Base-by-base conservation (phyloP, 2,113 vertebrate species). In the Anhinga rufa region DNA sequence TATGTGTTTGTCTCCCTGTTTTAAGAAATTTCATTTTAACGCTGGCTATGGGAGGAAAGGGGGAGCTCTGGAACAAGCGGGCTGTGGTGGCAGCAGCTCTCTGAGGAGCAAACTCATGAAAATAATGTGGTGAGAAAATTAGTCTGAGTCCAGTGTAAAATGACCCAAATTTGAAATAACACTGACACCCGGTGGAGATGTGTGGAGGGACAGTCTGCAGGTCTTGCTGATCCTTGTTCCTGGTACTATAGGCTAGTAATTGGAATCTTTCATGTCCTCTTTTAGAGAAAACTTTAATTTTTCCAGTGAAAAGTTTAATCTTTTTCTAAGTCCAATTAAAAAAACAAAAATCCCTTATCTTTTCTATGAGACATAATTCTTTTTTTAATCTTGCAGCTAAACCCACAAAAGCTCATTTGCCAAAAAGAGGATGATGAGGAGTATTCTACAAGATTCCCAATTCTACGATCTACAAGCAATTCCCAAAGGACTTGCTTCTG, bases 141-240 rank as follows among this genome's bases (percentile, higher is more conserved):
- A 60, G 10, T 10, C n/a, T 29, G 62, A 38, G 48, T 29, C 48
- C 25, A 7, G 25, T 6, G 5, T 25, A 76, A 88, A 51, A 70
- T 69, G 21, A 88, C 60, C 40, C 70, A 95, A 96, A 95, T 78
- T 14, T 97, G 96, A 97, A 95, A 92, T 91, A 92, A 98, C 91
- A 97, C 94, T 98, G 97, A 96, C 98, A 98, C 95, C 98, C 42
- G 95, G 98, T 98, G 98, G 98, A 95, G 78, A 54, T 2, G 7
- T n/a, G 28, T 19, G 88, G 96, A 84, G 48, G 54, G 38, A 66
- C 78, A 38, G 19, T 69, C 58, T 51, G 51, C 38, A 46, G 57
- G 38, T 44, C 68, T 51, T 58, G 38, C 64, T 78, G 12, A 20
- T 69, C 36, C 24, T 76, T 42, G 24, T 34, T 78, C 21, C 65